Percentiles rank a stretch among this genome's conserved stretches.
Conservation (phyloP, 2,113 vertebrate genomes). For the Myrmecophaga tridactyla region DNA sequence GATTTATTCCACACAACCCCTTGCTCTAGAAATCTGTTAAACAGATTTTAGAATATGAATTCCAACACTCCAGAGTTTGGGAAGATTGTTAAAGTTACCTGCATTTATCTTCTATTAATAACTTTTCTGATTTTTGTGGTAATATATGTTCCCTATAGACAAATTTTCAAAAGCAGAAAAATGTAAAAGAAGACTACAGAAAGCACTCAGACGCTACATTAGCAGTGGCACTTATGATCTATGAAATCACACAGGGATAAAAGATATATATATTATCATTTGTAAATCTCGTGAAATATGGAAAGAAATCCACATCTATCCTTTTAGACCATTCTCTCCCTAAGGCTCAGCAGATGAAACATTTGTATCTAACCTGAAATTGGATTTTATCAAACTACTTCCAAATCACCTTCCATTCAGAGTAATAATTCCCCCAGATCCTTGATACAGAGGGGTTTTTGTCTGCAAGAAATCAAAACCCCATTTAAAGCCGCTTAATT, state of each 20-base stretch:
- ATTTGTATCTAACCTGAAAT: not conserved
- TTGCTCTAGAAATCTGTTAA: not conserved
- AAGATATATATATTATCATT: too few species aligned
- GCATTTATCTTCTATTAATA: not conserved
- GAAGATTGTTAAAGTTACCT: not conserved
- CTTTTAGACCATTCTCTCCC: not conserved
- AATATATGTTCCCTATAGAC: not conserved
- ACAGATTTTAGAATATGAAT: accelerated
- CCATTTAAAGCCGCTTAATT: not conserved
- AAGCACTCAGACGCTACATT: not conserved
- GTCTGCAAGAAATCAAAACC: not conserved
- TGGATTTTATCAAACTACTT: not conserved
- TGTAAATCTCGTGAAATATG: too few species aligned
- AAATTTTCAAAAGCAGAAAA: not conserved
- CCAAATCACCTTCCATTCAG: not conserved
- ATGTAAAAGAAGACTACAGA: not conserved
- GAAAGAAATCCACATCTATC: too few species aligned
- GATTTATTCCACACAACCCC: not conserved
- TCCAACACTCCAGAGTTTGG: not conserved
- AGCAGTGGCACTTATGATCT: accelerated
- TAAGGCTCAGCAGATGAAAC: not conserved
- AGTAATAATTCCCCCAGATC: not conserved
- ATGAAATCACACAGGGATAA: not conserved
- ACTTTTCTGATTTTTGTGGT: not conserved
- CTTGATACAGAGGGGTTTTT: not conserved